Evolutionary conservation across 2,888 invertebrate species (phyloP).

Genomic region (Tillus elongatus): DNA sequence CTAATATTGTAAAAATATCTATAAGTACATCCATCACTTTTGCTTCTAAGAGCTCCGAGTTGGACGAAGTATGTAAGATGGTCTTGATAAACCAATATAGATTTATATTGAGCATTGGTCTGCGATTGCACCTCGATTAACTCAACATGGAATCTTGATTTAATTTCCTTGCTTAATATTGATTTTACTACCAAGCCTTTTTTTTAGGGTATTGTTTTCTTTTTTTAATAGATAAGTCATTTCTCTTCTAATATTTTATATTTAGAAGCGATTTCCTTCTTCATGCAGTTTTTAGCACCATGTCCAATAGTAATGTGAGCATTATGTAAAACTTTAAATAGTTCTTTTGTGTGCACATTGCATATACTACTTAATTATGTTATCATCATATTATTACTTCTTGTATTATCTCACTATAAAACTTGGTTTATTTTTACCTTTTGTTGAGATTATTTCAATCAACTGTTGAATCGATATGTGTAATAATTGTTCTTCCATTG

Average conservation of each 20-base stretch:
- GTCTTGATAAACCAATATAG: conserved; percentile 35
- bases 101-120: conserved; percentile 32
- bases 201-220: conserved; percentile 12
- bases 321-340: conserved; percentile 15
- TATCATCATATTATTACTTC: conserved; percentile 10
- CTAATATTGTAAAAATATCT: conserved; percentile 34
- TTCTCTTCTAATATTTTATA: conserved; percentile 12
- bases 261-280: conserved; percentile 11
- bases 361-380: conserved; percentile 12
- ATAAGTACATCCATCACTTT: conserved; percentile 29
- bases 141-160: conserved; percentile 14
- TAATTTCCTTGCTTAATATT: conserved; percentile 13
- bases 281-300: conserved; percentile 12
- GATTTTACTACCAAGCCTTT: conserved; percentile 15
- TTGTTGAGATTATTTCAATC: conserved; percentile 9
- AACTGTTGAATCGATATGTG: too few species aligned
- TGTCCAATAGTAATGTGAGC: conserved; percentile 10
- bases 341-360: conserved; percentile 13
- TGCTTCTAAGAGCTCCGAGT: conserved; percentile 28
- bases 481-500: too few species aligned
- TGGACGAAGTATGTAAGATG: conserved; percentile 34
- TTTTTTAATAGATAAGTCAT: conserved; percentile 6
- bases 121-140: conserved; percentile 5
- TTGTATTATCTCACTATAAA: conserved; percentile 10
- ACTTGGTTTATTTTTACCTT: conserved; percentile 12